A percentile compares a stretch with the other conserved stretches of the same genome.
phyloP scores from a whole-genome alignment of 2,888 invertebrate species.

The Anticlea derivata region DNA sequence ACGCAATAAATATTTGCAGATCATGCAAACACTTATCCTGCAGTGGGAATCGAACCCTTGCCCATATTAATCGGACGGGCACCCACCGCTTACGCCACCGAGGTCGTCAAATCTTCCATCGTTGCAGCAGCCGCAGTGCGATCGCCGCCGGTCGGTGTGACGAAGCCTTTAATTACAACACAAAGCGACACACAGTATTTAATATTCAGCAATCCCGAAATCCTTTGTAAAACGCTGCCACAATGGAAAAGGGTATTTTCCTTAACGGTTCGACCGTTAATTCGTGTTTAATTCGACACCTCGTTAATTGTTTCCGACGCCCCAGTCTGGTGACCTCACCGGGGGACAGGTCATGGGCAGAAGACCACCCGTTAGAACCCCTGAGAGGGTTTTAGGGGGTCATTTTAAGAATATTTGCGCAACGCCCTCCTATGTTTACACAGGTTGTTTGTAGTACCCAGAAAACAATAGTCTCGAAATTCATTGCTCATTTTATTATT shows the following conservation, averaged over 20 bases:
- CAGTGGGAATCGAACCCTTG: too few relatives aligned
- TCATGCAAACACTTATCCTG: too few relatives aligned
- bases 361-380: constrained; percentile 55
- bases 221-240: constrained; percentile 75
- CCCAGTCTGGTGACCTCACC: constrained; percentile 78
- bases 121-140: background rate
- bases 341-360: constrained; percentile 64
- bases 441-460: constrained; percentile 82
- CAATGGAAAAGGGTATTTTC: constrained; percentile 82
- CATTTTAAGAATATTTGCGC: constrained; percentile 83
- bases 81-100: too few relatives aligned
- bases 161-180: constrained; percentile 59
- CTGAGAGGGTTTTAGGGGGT: constrained; percentile 56
- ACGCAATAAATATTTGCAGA: too few relatives aligned
- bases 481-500: constrained; percentile 84
- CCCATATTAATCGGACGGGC: too few relatives aligned
- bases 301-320: constrained; percentile 83
- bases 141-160: background rate
- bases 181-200: constrained; percentile 79
- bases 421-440: constrained; percentile 77
- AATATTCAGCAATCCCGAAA: constrained; percentile 81
- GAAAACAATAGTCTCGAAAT: constrained; percentile 83
- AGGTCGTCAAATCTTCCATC: too few relatives aligned
- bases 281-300: constrained; percentile 84
- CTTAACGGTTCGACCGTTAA: constrained; percentile 80